Conservation (phyloP, 2,113 vertebrate species). For the Chaetura pelagica region DNA sequence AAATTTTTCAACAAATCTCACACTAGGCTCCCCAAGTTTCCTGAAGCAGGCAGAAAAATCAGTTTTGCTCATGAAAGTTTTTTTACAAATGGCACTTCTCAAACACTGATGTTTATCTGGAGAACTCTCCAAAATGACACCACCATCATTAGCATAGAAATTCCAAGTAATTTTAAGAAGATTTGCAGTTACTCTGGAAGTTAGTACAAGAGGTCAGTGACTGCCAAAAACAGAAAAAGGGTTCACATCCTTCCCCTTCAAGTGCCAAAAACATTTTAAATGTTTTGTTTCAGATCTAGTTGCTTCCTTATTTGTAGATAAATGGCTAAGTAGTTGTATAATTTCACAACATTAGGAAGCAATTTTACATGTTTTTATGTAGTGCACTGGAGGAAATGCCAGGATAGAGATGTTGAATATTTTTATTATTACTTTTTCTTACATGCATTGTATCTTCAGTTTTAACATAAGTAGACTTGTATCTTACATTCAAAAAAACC, state of each 20-base stretch:
- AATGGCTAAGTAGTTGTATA: not conserved
- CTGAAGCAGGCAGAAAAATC: not conserved
- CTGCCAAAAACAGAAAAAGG: slow-evolving; percentile 16
- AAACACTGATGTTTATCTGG: not conserved
- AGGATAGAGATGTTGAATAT: not conserved
- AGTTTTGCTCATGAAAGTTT: not conserved
- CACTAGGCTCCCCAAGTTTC: not conserved
- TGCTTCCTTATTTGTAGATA: slow-evolving; percentile 3
- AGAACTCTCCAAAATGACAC: not conserved
- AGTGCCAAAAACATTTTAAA: not conserved
- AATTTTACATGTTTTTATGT: not conserved
- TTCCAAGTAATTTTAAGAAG: not conserved
- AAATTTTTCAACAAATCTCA: not conserved
- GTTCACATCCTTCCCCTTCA: slow-evolving; percentile 16
- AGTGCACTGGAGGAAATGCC: not conserved
- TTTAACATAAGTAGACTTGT: not conserved
- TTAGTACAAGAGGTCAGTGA: not conserved
- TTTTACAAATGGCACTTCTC: not conserved
- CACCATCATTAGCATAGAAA: not conserved
- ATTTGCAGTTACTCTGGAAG: slow-evolving; percentile 17
- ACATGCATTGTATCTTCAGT: not conserved
- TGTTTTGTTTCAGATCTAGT: not conserved
- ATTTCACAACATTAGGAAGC: not conserved
- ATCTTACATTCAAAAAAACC: not conserved
- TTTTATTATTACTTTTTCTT: not conserved